Conservation (phyloP, 2,113 vertebrate genomes). For the Hypocryptadius cinnamomeus region DNA sequence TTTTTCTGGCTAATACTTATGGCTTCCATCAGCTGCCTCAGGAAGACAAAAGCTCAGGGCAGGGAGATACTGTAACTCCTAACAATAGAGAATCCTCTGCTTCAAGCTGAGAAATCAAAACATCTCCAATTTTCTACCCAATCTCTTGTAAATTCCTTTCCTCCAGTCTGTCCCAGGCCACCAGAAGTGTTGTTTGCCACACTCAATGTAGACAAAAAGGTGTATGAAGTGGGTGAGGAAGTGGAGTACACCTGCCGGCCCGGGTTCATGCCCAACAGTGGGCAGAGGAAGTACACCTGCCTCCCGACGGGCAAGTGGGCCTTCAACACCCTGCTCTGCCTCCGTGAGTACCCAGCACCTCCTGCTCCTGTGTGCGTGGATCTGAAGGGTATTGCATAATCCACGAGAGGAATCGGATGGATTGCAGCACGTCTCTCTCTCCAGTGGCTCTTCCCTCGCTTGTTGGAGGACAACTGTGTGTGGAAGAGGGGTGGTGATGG, state of each 20-base stretch:
- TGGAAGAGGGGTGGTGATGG: background rate
- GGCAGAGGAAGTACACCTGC: slow-evolving; percentile 73
- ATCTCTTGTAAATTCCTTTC: background rate
- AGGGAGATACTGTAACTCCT: fast-evolving
- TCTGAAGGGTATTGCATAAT: fast-evolving
- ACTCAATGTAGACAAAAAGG: slow-evolving; percentile 43
- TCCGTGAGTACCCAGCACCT: slow-evolving; percentile 67
- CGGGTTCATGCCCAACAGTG: slow-evolving; percentile 63
- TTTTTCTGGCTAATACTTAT: background rate
- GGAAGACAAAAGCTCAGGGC: background rate
- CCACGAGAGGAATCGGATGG: fast-evolving
- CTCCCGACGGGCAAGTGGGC: slow-evolving; percentile 71
- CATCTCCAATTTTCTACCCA: background rate
- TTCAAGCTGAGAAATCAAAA: background rate
- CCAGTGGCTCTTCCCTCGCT: background rate
- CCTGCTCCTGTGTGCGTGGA: background rate
- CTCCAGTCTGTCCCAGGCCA: slow-evolving; percentile 78
- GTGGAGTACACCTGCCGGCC: slow-evolving; percentile 68
- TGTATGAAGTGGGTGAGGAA: slow-evolving; percentile 68
- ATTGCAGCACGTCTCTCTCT: background rate
- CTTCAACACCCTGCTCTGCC: slow-evolving; percentile 68
- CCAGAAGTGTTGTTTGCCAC: slow-evolving; percentile 52
- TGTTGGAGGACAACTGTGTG: background rate
- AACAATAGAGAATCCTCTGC: background rate
- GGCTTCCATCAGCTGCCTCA: background rate